A percentile compares a stretch with the other conserved stretches of the same genome.
These are phyloP conservation scores for Okapia johnstoni DNA, from an alignment of 2,113 vertebrate species.

Conservation along the genomic window DNA sequence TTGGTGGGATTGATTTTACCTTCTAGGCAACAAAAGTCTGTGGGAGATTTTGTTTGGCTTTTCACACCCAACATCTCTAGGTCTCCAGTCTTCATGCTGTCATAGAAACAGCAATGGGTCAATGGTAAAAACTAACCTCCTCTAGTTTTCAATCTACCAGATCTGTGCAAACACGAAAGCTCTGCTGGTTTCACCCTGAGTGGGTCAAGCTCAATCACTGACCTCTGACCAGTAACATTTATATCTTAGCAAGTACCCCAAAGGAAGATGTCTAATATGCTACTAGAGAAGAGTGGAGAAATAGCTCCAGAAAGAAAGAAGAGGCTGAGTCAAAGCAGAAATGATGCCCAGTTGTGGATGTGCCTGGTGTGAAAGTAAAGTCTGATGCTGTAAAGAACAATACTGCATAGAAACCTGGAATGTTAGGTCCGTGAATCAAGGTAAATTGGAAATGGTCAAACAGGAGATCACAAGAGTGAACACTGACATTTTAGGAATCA, in stretches of 20 bases:
- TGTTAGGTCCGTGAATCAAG: no score
- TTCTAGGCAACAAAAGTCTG: not conserved
- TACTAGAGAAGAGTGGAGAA: no score
- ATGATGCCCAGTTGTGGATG: no score
- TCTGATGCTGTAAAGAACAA: no score
- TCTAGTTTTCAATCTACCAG: not conserved
- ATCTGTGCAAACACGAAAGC: not conserved
- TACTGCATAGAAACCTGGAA: no score
- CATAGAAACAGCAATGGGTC: not conserved
- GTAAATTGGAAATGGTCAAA: no score
- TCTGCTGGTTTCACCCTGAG: not conserved
- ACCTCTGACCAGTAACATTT: not conserved
- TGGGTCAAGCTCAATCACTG: not conserved
- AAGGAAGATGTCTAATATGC: not conserved
- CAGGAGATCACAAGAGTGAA: no score
- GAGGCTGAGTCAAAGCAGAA: no score
- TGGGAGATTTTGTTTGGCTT: not conserved
- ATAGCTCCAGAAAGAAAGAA: no score
- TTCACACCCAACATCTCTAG: not conserved
- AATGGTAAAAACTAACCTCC: not conserved
- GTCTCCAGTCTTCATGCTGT: not conserved
- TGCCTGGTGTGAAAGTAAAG: no score
- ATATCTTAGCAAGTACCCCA: not conserved
- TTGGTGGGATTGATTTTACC: not conserved
- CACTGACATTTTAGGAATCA: no score